phyloP scores from a whole-genome alignment of 2,888 invertebrate species.

The Xanthostigma xanthostigma region DNA sequence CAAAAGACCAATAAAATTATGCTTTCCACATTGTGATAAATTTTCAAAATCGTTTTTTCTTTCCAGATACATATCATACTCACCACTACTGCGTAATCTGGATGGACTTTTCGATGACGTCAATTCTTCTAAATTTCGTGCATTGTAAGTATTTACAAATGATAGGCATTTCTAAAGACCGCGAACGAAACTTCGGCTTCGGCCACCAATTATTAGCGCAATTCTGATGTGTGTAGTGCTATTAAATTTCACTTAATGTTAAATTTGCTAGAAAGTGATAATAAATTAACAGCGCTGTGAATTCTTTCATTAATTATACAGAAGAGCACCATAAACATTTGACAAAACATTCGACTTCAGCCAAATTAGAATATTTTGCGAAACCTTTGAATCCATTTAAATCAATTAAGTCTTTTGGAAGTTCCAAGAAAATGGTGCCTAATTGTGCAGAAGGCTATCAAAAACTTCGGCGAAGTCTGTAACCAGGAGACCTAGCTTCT shows the following conservation, averaged over 20 bases:
- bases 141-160: slow-evolving; percentile 42
- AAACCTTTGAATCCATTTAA: no score
- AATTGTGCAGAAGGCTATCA: no score
- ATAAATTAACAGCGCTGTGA: not conserved
- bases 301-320: no score
- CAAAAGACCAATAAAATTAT: no score
- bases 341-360: no score
- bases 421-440: no score
- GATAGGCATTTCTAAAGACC: slow-evolving; percentile 4
- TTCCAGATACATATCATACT: slow-evolving; percentile 52
- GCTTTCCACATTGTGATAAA: not conserved
- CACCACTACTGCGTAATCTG: slow-evolving; percentile 41
- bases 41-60: slow-evolving; percentile 4
- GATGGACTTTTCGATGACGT: slow-evolving; percentile 32
- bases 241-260: slow-evolving; percentile 4
- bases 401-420: no score
- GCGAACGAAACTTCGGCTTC: no score
- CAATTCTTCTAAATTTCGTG: slow-evolving; percentile 37
- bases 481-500: no score
- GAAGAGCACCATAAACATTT: no score
- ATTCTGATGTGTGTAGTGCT: slow-evolving; percentile 2
- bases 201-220: not conserved
- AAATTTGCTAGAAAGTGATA: not conserved
- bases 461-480: no score
- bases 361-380: no score